Evolutionary conservation across 2,797 vertebrate genomes (phyloP).

Genomic region (Macropodus opercularis): DNA sequence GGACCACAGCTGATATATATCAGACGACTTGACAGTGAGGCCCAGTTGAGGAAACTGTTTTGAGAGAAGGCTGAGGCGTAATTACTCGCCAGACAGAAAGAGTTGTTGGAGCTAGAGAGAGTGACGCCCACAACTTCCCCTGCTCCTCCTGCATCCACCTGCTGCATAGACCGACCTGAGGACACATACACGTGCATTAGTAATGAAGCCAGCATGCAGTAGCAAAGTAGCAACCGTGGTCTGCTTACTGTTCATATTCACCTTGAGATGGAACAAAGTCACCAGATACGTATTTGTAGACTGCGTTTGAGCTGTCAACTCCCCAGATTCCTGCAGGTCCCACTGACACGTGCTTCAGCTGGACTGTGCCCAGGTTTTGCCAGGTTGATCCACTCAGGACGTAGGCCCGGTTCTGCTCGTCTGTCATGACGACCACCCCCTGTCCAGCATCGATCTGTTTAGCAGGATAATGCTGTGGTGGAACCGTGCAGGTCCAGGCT

Average conservation of each 20-base stretch:
- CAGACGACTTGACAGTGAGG: rapidly evolving
- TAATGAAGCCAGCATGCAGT: not conserved
- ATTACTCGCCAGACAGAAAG: conserved; percentile 30
- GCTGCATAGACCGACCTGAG: conserved; percentile 19
- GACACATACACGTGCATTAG: not conserved
- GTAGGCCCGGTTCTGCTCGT: not conserved
- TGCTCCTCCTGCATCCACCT: conserved; percentile 61
- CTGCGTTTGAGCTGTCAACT: not conserved
- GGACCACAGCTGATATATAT: conserved; percentile 56
- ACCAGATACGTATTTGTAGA: conserved; percentile 26
- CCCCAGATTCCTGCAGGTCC: conserved; percentile 49
- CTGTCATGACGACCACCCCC: conserved; percentile 25
- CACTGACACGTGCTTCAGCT: conserved; percentile 33
- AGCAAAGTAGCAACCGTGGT: not conserved
- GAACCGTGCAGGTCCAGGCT: conserved; percentile 6
- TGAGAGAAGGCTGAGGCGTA: rapidly evolving
- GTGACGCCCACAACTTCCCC: conserved; percentile 29
- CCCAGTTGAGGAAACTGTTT: not conserved
- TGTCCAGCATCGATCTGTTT: conserved; percentile 49
- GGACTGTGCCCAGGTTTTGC: not conserved
- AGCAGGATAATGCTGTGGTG: rapidly evolving
- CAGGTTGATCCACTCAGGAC: not conserved
- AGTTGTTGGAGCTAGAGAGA: rapidly evolving
- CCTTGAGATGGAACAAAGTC: not conserved
- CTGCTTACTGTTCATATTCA: conserved; percentile 7